Evolutionary conservation across 2,888 invertebrate species (phyloP), one percentile per base, ranked within the genome.

Genomic region (Thumatha senex): DNA sequence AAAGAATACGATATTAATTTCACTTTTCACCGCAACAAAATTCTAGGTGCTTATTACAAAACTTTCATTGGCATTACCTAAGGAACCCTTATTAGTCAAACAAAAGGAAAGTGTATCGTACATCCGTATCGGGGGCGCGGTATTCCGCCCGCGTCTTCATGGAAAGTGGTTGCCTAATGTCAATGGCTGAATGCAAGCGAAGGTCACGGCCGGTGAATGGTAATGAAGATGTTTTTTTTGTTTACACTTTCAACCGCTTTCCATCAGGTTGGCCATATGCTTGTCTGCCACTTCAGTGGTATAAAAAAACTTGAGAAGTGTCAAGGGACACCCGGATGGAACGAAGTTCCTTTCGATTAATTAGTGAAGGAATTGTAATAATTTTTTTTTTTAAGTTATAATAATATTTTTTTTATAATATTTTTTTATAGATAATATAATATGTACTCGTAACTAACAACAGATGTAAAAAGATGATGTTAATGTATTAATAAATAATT

Each of bases 181-280:
- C 53, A 51, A 13, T 51, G 33, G n/a, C 14, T 41, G 48, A 50
- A 52, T 54, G 58, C 45, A 41, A 58, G 53, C 67, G 76, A 82
- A 84, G 87, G 86, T 86, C 87, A 86, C 66, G 82, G 84, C 56
- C 84, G 65, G 43, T 57, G 78, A 72, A 77, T 80, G 70, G 70
- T 67, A 80, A 80, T 78, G 77, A 76, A 65, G 15, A 39, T 39
- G 9, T 13, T 9, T 36, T 7, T 4, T 12, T 13, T 13, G 7
- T 9, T 11, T 33, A 3, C 33, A 33, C 33, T 11, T 11, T 11
- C 33, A 10, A 30, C 34, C 10, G n/a, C n/a, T n/a, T n/a, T n/a
- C n/a, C n/a, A n/a, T n/a, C n/a, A n/a, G n/a, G n/a, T n/a, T n/a
- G n/a, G n/a, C n/a, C n/a, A n/a, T n/a, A n/a, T n/a, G n/a, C n/a